Percentiles rank a stretch among this genome's conserved stretches.
These are phyloP conservation scores for Penaeus chinensis DNA, from an alignment of 1,140 invertebrate species.

Conservation along the genomic window DNA sequence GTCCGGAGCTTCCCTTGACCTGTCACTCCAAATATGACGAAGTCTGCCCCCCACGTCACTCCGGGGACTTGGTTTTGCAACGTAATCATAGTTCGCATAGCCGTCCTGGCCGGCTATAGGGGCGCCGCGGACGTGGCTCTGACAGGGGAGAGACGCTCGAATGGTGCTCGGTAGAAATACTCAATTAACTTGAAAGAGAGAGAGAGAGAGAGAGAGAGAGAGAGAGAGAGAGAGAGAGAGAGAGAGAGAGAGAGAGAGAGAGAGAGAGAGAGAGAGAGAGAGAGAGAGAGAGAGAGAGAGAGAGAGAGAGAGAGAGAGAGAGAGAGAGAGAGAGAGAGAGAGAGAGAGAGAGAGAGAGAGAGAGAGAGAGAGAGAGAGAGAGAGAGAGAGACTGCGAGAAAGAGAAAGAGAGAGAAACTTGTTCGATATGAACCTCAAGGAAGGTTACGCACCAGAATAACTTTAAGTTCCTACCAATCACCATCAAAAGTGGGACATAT, in stretches of 20 bases:
- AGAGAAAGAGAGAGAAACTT: neutral
- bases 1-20: conserved; percentile 53
- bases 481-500: conserved; percentile 29
- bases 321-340: no score
- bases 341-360: no score
- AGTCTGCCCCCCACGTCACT: conserved; percentile 50
- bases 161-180: neutral
- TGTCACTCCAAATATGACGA: conserved; percentile 59
- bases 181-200: neutral
- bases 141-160: neutral
- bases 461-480: conserved; percentile 30
- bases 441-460: conserved; percentile 14
- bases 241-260: no score
- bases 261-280: no score
- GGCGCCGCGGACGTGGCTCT: neutral
- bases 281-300: no score
- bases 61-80: conserved; percentile 42
- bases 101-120: conserved; percentile 10
- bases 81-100: conserved; percentile 58
- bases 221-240: no score
- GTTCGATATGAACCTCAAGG: neutral
- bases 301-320: no score
- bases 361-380: no score
- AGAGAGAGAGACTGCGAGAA: no score
- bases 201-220: no score